Base-by-base conservation (phyloP, 2,888 invertebrate genomes). In the Yponomeuta sedellus region DNA sequence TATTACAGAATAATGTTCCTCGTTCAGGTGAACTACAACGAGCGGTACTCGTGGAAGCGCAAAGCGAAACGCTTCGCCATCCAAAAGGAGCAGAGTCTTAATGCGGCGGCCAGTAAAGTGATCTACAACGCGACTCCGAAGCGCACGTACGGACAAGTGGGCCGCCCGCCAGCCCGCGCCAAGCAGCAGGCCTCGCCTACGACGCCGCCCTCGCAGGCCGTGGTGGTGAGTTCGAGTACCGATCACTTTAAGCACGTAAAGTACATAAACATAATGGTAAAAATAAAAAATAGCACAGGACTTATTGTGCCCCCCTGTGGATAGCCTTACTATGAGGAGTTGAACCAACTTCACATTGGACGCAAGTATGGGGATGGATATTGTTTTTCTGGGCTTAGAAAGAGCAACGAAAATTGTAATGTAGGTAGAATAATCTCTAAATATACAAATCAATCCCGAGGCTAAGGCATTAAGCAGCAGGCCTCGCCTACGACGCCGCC, bases 31-130 rank as follows among this genome's bases (percentile, higher is more conserved):
- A 92, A 88, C 59, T 91, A 91, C 74, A 88, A 90, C 58, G 95
- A 95, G 75, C 94, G 95, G 39, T 94, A 93, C 72, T 89, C 94
- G 68, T 97, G 97, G 97, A 95, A 95, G 71, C 92, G 96, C 39
- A 95, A 96, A 71, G 97, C 97, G 0, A 96, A 97, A 82, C 92
- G 95, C 58, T 88, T 88, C 64, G 85, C 90, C 0, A 86, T 91
- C 66, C 88, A 89, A 67, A 87, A 86, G 69, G 89, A 85, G 20
- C 88, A 86, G 64, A 83, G 72, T 68, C 77, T 73, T 34, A 85
- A 82, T 16, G 69, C 73, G 0, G 68, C 75, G 0, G 61, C 75
- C 2, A 87, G 71, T 72, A 90, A 88, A 72, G 87, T 90, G 6
- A 84, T 90, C 66, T 89, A 88, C 0, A 89, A 88, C 56, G 80